Base-by-base conservation (phyloP, 2,113 vertebrate species). In the Ochotona curzoniae region DNA sequence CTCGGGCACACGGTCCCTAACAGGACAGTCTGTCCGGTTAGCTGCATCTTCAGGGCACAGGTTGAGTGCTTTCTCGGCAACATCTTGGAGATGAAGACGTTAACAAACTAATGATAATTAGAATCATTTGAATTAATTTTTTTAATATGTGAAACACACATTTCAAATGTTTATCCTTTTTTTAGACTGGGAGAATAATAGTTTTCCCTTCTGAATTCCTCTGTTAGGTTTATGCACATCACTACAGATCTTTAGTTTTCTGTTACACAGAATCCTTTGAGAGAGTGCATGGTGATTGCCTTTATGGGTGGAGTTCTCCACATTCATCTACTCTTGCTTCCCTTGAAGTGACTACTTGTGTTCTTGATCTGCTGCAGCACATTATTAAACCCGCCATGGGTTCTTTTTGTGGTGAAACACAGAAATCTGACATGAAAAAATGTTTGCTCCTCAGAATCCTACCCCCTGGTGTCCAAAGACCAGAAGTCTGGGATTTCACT, bases 111-210 rank as follows among this genome's bases (percentile, higher is more conserved):
- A 32, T 60, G 51, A 20, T 83, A 32, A 64, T 93, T 60, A 70
- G 91, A 88, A 67, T 60, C 78, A 1, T 82, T 80, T n/a, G 1
- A 38, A 30, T 80, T 86, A 80, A 23, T 76, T 90, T 73, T 69
- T 83, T 75, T 87, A 74, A 64, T 83, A 92, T 47, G 51, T 71
- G 81, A 90, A 81, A 84, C 86, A 80, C 87, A 85, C 30, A 60
- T 70, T 95, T 74, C 23, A 17, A 32, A 49, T 63, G 18, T 67
- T 78, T 90, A 32, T n/a, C 79, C 30, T 89, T 69, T 75, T 92
- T 90, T 78, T 87, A 81, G 89, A 63, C 78, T 38, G 78, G 49
- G 94, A 66, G 32, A 44, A n/a, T 21, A 18, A 47, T 28, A 61
- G 2, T 57, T 63, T 85, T 80, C 54, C 78, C 76, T 76, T 38